Evolutionary conservation across 2,888 invertebrate species (phyloP), one percentile per base, ranked within the genome.

Genomic region (Nomada lathburiana): DNA sequence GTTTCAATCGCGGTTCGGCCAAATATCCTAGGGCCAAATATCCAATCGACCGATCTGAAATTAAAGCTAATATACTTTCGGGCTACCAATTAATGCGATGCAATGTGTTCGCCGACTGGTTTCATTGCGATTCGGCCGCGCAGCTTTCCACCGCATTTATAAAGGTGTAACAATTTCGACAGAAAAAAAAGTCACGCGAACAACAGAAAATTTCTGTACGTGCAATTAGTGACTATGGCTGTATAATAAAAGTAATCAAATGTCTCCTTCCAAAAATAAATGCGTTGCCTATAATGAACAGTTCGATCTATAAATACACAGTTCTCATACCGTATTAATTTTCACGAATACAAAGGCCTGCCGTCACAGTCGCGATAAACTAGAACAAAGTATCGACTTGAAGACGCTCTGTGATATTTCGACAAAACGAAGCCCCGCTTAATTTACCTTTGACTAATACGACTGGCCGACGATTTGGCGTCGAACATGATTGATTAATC

Each of bases 401-500:
- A 9, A 44, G 42, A 42, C 13, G 47, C 68, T 13, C 63, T 11
- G 20, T 36, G 36, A 18, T 64, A 44, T 36, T 53, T 52, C 36
- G 13, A 62, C 42, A 70, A 67, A 63, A 80, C 62, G 57, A 18
- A 23, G 23, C 55, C 18, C 70, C 11, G 52, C 9, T n/a, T 20
- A 36, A 55, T 57, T 64, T 62, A 53, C 72, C 70, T 59, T 20
- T 62, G 75, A 74, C 74, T 67, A 82, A 75, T 71, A 55, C 64
- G 16, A 44, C 44, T n/a, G 62, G 52, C 52, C 71, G 62, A 53
- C 81, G 71, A 69, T 77, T 71, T 52, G 84, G 76, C 74, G 74
- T 67, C 82, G 72, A 80, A 83, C 60, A 55, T 68, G 79, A 84
- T 79, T 84, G 83, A 84, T 82, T 79, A 77, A 74, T 82, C 82